Conservation (phyloP, 1,140 invertebrate genomes). For the Mizuhopecten yessoensis region DNA sequence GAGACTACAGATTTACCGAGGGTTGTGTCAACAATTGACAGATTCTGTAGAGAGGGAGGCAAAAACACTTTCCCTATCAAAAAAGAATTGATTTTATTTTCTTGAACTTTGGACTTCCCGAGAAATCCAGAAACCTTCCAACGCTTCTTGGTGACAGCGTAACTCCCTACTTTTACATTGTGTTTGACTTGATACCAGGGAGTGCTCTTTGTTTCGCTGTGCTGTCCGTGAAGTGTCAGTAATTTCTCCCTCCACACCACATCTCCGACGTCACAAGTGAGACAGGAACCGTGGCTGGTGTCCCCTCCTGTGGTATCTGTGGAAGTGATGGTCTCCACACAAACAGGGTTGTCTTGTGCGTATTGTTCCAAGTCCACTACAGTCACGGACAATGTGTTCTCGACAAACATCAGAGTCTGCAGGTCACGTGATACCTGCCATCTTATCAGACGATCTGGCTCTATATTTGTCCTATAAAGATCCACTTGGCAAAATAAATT, state of each 20-base stretch:
- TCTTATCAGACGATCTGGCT: slow-evolving; percentile 45
- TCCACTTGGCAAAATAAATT: slow-evolving; percentile 54
- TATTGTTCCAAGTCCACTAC: slow-evolving; percentile 54
- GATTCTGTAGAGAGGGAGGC: slow-evolving; percentile 39
- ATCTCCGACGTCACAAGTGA: slow-evolving; percentile 68
- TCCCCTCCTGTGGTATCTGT: slow-evolving; percentile 9
- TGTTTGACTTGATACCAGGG: slow-evolving; percentile 48
- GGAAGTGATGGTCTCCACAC: slow-evolving; percentile 39
- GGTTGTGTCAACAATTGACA: not conserved
- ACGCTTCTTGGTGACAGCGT: not conserved
- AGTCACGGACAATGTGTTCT: slow-evolving; percentile 60
- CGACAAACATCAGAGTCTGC: slow-evolving; percentile 59
- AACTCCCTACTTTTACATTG: slow-evolving; percentile 32
- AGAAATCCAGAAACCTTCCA: slow-evolving; percentile 50
- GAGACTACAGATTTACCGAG: not conserved
- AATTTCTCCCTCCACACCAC: slow-evolving; percentile 68
- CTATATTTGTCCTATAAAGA: slow-evolving; percentile 55
- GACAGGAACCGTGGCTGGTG: slow-evolving; percentile 53
- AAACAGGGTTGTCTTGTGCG: slow-evolving; percentile 50
- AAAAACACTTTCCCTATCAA: slow-evolving; percentile 52
- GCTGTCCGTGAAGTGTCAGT: slow-evolving; percentile 53
- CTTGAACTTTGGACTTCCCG: slow-evolving; percentile 26
- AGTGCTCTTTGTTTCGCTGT: slow-evolving; percentile 7
- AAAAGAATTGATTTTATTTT: slow-evolving; percentile 17
- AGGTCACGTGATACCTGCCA: slow-evolving; percentile 64